Base-by-base conservation (phyloP, 2,888 invertebrate species). In the Harmothoe impar region DNA sequence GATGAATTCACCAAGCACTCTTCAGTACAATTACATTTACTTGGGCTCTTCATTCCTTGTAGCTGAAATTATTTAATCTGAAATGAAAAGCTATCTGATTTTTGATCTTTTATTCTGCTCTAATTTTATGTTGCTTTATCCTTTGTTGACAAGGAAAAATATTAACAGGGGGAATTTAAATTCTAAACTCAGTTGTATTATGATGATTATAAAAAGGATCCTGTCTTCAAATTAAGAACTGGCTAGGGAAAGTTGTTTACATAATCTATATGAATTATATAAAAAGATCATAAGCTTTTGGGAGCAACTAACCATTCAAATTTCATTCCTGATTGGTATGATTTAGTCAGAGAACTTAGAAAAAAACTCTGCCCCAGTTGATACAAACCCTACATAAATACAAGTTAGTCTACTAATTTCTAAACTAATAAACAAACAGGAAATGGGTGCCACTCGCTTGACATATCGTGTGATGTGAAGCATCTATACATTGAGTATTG, bases 401-500 rank as follows among this genome's bases (percentile, higher is more conserved):
- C 12, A n/a, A n/a, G 62, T 52, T 15, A 52, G 10, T 62, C 62
- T n/a, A 62, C 20, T 12, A 62, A 62, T 20, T n/a, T 3, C 62
- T n/a, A 72, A 72, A 72, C 7, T 72, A 29, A 15, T 12, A 25
- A 72, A 29, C n/a, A 15, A 29, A 62, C 1, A 62, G 62, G 62
- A 72, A 29, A 29, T 29, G 25, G 72, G 25, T 29, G 72, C 72
- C 72, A 72, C 72, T 29, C 72, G 72, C 72, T 72, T 72, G 72
- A 72, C 72, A 72, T 72, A 12, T n/a, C 15, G 72, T 72, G 72
- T 72, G 72, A 72, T 72, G 72, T 72, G 72, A 72, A 72, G 29
- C 29, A 72, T 72, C 72, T 72, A 62, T 20, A 72, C 72, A 72
- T n/a, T 72, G 15, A 72, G 72, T 72, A 72, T 72, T 72, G 72